Percentiles rank a stretch among this genome's conserved stretches.
Conservation (phyloP, 2,888 invertebrate genomes). For the Folsomia candida region DNA sequence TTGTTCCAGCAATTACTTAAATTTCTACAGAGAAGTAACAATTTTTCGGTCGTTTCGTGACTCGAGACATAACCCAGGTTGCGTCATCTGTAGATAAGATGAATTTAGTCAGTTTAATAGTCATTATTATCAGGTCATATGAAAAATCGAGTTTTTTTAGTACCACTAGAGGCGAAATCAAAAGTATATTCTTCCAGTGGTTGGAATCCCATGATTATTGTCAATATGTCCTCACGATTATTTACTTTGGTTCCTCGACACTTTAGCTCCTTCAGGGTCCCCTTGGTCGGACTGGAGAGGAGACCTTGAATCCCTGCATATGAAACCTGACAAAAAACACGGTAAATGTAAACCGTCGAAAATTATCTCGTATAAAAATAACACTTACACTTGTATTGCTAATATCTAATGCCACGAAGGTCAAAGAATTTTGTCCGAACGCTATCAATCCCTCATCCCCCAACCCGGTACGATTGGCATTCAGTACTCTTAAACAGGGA, state of each 20-base stretch:
- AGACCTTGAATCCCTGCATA: constrained; percentile 3
- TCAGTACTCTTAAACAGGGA: constrained; percentile 9
- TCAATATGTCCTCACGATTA: not conserved
- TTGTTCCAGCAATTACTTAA: too few species aligned
- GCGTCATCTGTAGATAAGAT: too few species aligned
- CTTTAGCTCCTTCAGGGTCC: constrained; percentile 6
- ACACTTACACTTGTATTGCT: constrained; percentile 12
- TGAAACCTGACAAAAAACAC: constrained; percentile 2
- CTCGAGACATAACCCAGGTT: not conserved
- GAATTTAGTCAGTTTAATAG: too few species aligned
- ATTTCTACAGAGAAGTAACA: too few species aligned
- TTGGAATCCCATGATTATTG: constrained; percentile 8
- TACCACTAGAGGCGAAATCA: constrained; percentile 8
- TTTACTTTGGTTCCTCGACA: not conserved
- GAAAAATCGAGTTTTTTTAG: too few species aligned
- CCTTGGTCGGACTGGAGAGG: not conserved
- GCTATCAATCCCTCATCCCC: not conserved
- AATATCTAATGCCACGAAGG: constrained; percentile 11
- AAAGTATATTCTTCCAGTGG: constrained; percentile 20
- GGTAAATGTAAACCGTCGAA: too few species aligned
- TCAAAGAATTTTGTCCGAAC: not conserved
- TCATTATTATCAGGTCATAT: too few species aligned
- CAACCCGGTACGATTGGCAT: constrained; percentile 10
- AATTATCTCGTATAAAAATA: not conserved
- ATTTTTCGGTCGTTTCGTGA: not conserved